Evolutionary conservation across 2,797 vertebrate species (phyloP), one percentile per base, ranked within the genome.

Genomic region (Pseudocheirus occidentalis): DNA sequence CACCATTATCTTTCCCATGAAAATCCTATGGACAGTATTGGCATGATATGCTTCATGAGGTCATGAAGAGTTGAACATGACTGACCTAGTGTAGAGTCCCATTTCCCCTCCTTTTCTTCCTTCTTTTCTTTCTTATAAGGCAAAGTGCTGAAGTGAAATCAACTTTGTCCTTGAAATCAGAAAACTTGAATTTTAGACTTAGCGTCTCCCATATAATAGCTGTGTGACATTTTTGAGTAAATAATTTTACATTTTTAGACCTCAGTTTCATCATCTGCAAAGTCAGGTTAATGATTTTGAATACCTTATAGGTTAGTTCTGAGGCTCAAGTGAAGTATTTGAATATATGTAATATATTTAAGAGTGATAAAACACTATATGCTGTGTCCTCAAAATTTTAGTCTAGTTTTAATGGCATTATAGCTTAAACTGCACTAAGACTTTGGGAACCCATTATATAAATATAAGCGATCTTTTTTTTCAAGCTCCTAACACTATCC

Each of bases 251-350:
- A 40, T 18, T 31, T 66, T 34, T 62, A 90, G 18, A 29, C 29
- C 52, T 92, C 81, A 55, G 59, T 92, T 90, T 93, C 34, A 31
- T 94, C 31, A 29, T 95, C 91, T 52, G 52, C 92, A 66, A 95
- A 96, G 73, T 94, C 58, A 58, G 34, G 73, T 40, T 62, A 52
- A 29, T 89, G 90, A 87, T 56, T 58, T 27, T 6, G 50, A 87
- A 40, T n/a, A 66, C 55, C 0, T 92, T 29, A n/a, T 53, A 53
- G 18, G 5, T 56, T 92, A 55, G 16, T 90, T 92, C 0, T 90
- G 73, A 93, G 90, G 18, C 59, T 94, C 50, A 58, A 94, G 91
- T 92, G 58, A 27, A 3, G 13, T n/a, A 66, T 16, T n/a, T 90
- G 95, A 81, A 62, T 93, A 11, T 29, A 91, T 55, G 18, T 24